phyloP scores from a whole-genome alignment of 2,888 invertebrate species.

The Pachycephus smyrnensis region DNA sequence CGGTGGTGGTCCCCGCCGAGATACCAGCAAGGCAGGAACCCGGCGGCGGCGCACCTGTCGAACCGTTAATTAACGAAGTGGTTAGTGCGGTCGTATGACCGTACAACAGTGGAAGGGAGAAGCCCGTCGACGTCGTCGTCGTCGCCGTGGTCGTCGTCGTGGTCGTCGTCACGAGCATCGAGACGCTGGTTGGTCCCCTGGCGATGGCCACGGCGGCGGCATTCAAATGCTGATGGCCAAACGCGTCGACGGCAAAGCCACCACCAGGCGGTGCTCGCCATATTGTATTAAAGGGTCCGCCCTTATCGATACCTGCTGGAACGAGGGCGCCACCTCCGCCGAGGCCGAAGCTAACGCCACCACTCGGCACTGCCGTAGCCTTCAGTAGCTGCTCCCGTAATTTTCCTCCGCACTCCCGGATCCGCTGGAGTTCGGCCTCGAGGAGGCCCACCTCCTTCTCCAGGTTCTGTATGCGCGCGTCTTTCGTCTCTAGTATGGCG shows the following conservation, averaged over 20 bases:
- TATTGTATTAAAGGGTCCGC: too few relatives aligned
- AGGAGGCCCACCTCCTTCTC: slow-evolving; percentile 86
- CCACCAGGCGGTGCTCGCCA: too few relatives aligned
- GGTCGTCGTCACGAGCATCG: slow-evolving; percentile 1
- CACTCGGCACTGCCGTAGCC: slow-evolving; percentile 55
- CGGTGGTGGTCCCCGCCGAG: slow-evolving; percentile 57
- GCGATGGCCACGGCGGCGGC: slow-evolving; percentile 37
- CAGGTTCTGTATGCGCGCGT: slow-evolving; percentile 87
- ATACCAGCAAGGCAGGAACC: slow-evolving; percentile 55
- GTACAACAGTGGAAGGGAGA: slow-evolving; percentile 40
- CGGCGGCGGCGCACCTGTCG: slow-evolving; percentile 49
- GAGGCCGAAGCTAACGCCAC: slow-evolving; percentile 14
- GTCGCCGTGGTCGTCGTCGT: slow-evolving; percentile 4
- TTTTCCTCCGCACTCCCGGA: slow-evolving; percentile 67
- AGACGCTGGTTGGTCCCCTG: slow-evolving; percentile 47
- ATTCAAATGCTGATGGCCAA: neutral
- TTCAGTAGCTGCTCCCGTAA: slow-evolving; percentile 60
- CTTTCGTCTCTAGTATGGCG: slow-evolving; percentile 86
- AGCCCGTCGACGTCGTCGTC: slow-evolving; percentile 44
- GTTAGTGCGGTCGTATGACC: slow-evolving; percentile 50
- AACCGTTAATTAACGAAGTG: slow-evolving; percentile 57
- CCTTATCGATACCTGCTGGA: too few relatives aligned
- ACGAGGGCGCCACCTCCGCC: too few relatives aligned
- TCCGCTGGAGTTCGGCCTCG: slow-evolving; percentile 80
- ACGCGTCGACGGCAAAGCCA: too few relatives aligned